Conservation (phyloP, 1,140 invertebrate species). For the Lerema accius region DNA sequence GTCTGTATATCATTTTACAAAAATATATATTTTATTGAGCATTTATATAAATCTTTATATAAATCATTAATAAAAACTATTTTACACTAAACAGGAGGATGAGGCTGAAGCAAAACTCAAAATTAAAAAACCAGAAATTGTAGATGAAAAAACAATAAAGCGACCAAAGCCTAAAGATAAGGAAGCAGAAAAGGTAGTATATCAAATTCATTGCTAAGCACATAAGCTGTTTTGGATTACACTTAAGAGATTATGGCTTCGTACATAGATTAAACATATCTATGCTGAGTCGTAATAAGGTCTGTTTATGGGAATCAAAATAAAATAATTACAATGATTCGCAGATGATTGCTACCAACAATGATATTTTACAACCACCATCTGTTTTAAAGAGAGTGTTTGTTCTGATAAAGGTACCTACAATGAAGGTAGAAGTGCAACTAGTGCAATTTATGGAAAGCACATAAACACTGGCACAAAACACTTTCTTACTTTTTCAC, state of each 20-base stretch:
- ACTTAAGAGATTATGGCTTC: no score
- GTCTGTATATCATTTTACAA: slow-evolving; percentile 52
- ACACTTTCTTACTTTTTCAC: slow-evolving; percentile 23
- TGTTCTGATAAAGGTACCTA: slow-evolving; percentile 66
- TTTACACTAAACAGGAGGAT: slow-evolving; percentile 57
- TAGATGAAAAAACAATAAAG: slow-evolving; percentile 75
- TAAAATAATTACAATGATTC: slow-evolving; percentile 46
- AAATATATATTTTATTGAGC: no score
- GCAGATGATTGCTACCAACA: slow-evolving; percentile 46
- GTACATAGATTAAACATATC: no score
- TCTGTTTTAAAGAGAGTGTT: slow-evolving; percentile 59
- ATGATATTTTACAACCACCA: slow-evolving; percentile 40
- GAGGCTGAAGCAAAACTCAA: slow-evolving; percentile 73
- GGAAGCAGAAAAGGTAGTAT: slow-evolving; percentile 56
- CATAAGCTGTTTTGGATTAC: no score
- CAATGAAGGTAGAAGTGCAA: slow-evolving; percentile 25
- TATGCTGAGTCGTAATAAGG: no score
- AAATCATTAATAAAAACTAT: slow-evolving; percentile 27
- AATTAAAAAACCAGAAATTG: slow-evolving; percentile 76
- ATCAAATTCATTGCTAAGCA: background rate
- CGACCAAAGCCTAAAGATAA: slow-evolving; percentile 66
- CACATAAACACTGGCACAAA: slow-evolving; percentile 14
- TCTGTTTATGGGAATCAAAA: no score
- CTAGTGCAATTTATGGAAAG: slow-evolving; percentile 12
- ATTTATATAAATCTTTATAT: no score